Conservation (phyloP, 2,888 invertebrate species). For the Taenaris catops region DNA sequence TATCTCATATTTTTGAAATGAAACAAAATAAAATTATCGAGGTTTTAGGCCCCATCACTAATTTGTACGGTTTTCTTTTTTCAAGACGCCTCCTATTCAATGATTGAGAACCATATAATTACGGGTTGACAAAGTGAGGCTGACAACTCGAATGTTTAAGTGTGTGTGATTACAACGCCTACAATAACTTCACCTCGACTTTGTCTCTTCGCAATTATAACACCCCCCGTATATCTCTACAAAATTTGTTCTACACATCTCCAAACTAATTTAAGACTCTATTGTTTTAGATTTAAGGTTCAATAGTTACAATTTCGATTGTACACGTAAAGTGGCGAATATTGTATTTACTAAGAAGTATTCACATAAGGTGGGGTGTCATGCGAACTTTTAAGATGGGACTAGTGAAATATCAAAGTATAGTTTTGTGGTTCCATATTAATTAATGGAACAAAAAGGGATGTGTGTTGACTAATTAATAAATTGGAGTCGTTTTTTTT, state of each 20-base stretch:
- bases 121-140: constrained; percentile 59
- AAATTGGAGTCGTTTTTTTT: not conserved
- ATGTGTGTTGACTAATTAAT: constrained; percentile 17
- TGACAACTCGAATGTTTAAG: constrained; percentile 69
- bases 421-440: constrained; percentile 19
- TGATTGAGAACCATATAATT: constrained; percentile 62
- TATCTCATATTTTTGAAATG: too few species aligned
- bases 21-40: too few species aligned
- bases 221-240: constrained; percentile 63
- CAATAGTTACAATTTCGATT: not conserved
- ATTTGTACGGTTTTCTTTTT: constrained; percentile 26
- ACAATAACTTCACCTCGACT: constrained; percentile 73
- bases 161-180: constrained; percentile 62
- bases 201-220: constrained; percentile 76
- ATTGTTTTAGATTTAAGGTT: constrained; percentile 1
- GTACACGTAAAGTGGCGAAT: constrained; percentile 14
- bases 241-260: constrained; percentile 29
- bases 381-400: constrained; percentile 32
- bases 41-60: too few species aligned
- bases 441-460: constrained; percentile 23
- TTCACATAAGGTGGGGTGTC: constrained; percentile 30
- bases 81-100: constrained; percentile 54
- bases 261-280: constrained; percentile 13
- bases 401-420: constrained; percentile 23
- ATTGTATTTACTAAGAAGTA: constrained; percentile 39